These are phyloP conservation scores for Epinephelus coioides DNA, from an alignment of 2,797 vertebrate genomes.

Conservation along the genomic window DNA sequence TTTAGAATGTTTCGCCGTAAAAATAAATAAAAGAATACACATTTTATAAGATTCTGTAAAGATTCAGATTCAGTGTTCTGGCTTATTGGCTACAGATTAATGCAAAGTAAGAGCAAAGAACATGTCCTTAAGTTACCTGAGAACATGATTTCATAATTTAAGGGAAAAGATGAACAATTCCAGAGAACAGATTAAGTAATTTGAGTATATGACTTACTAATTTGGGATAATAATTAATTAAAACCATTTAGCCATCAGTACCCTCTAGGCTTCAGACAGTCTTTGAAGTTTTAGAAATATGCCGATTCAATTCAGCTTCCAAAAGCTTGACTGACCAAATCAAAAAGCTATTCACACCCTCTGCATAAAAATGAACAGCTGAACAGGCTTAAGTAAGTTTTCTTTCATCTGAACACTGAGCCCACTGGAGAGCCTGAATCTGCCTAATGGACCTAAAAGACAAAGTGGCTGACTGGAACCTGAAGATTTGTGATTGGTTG, in stretches of 20 bases:
- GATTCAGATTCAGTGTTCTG: background rate
- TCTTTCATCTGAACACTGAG: slow-evolving; percentile 7
- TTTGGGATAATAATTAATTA: background rate
- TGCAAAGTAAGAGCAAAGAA: background rate
- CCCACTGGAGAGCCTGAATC: slow-evolving; percentile 21
- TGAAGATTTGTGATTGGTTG: slow-evolving; percentile 51
- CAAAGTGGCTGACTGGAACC: slow-evolving; percentile 32
- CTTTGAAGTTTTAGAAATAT: background rate
- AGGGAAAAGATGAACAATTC: background rate
- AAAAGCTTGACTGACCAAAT: slow-evolving; percentile 13
- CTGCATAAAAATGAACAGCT: background rate
- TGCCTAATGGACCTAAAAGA: slow-evolving; percentile 52
- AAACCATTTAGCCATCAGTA: background rate
- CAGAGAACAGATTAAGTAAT: background rate
- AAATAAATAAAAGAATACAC: background rate
- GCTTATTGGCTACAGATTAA: background rate
- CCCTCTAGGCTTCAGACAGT: background rate
- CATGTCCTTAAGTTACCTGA: background rate
- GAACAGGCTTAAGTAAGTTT: background rate
- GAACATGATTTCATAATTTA: background rate
- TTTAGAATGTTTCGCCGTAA: background rate
- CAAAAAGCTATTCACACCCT: background rate
- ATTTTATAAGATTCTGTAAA: background rate
- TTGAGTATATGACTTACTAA: background rate
- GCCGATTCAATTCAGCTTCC: background rate